Base-by-base conservation (phyloP, 2,113 vertebrate species). In the Urocynchramus pylzowi region DNA sequence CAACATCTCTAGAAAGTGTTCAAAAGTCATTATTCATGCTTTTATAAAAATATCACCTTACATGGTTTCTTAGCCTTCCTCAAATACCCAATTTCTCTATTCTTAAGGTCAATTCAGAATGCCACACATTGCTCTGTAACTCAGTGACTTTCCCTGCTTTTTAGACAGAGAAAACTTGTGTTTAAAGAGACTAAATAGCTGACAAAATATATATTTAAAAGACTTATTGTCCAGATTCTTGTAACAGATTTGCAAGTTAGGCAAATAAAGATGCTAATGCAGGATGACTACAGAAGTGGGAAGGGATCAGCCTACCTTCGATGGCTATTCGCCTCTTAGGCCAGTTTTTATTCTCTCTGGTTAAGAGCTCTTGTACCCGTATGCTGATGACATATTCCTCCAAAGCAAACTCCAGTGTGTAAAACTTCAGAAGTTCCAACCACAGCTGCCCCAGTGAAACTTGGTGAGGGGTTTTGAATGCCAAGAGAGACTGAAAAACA, bases 351-450 rank as follows among this genome's bases (percentile, higher is more conserved):
- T 96, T 98, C 88, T 99, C 99, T 96, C 99, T 98, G 70, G 99
- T 98, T 74, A 99, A 98, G 91, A 98, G 98, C 80, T 99, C 98
- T 88, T 98, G 98, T 89, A 99, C 97, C 89, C 99, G 99, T 97
- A 99, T 98, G 98, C 99, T 99, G 98, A 99, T 99, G 97, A 99
- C 99, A 78, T 98, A 98, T 73, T 99, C 99, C 94, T 99, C 99
- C 96, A 99, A 98, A 89, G 99, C 98, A 97, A 99, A 99, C 97
- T 99, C 99, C 98, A 99, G 98, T 65, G 99, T 99, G 98, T 99
- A 99, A 98, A 99, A 99, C 90, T 99, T 99, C 79, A 99, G 94
- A 77, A 99, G 98, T 97, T 99, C 99, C 98, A 99, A 95, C 99
- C 99, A 99, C 93, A 99, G 96, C 76, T 99, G 99, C 47, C 99